Percentiles rank a stretch among this genome's conserved stretches.
Conservation (phyloP, 1,140 invertebrate species). For the Brachionus calyciflorus region DNA sequence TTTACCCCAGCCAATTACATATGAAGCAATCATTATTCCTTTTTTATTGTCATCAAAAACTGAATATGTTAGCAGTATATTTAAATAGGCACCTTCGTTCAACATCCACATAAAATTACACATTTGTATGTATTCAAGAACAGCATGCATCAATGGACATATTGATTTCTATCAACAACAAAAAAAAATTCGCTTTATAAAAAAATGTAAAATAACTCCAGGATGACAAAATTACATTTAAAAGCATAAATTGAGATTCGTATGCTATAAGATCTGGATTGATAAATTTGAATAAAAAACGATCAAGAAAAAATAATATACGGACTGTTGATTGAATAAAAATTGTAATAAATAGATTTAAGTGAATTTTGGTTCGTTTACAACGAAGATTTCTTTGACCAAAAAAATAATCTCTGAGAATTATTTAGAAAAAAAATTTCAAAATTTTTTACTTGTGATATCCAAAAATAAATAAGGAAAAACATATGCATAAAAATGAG, state of each 20-base stretch:
- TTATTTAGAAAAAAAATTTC: neutral
- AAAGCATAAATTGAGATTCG: slow-evolving; percentile 44
- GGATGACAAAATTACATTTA: neutral
- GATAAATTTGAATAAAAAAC: slow-evolving; percentile 8
- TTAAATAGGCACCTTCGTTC: slow-evolving; percentile 39
- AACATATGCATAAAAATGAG: slow-evolving; percentile 35
- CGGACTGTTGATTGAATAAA: slow-evolving; percentile 17
- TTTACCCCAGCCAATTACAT: slow-evolving; percentile 37
- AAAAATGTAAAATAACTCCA: neutral
- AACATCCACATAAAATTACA: slow-evolving; percentile 47
- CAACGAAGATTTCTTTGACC: slow-evolving; percentile 29
- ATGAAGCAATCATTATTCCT: slow-evolving; percentile 7
- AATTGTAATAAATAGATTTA: slow-evolving; percentile 39
- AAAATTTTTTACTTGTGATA: slow-evolving; percentile 45
- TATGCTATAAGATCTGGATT: slow-evolving; percentile 34
- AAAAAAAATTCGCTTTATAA: neutral
- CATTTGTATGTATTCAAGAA: slow-evolving; percentile 39
- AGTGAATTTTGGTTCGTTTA: slow-evolving; percentile 36
- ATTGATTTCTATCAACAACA: slow-evolving; percentile 35
- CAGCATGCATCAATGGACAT: slow-evolving; percentile 21
- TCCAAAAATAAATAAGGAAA: slow-evolving; percentile 39
- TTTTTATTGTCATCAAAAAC: slow-evolving; percentile 40
- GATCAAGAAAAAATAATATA: neutral
- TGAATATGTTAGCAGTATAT: slow-evolving; percentile 37
- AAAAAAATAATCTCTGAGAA: neutral